Percentiles rank a stretch among this genome's conserved stretches.
Evolutionary conservation across 2,113 vertebrate species (phyloP).

Genomic region (Pangasianodon hypophthalmus): DNA sequence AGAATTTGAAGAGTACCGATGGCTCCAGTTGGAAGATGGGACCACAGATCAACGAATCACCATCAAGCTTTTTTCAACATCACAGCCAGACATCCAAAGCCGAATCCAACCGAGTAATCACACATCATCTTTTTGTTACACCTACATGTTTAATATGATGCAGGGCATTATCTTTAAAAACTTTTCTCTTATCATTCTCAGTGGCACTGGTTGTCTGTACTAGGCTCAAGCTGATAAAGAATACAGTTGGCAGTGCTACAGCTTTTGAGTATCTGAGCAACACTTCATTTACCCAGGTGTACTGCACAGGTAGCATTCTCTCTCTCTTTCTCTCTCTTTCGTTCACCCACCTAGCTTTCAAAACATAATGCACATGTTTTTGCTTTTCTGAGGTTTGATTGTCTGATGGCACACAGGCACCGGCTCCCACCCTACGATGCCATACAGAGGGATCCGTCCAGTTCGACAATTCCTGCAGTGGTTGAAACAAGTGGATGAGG

Average conservation of each 20-base stretch:
- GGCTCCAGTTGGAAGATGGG: constrained; percentile 73
- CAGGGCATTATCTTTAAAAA: not conserved
- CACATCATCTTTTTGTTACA: not conserved
- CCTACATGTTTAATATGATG: not conserved
- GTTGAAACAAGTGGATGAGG: constrained; percentile 67
- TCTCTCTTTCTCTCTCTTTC: not conserved
- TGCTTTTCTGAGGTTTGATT: not conserved
- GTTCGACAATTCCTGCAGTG: constrained; percentile 69
- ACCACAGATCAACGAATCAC: constrained; percentile 64
- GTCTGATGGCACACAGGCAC: constrained; percentile 42
- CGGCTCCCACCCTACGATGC: constrained; percentile 69
- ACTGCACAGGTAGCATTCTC: constrained; percentile 56
- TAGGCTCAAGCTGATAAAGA: constrained; percentile 61
- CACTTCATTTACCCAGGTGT: constrained; percentile 62
- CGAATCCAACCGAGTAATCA: constrained; percentile 68
- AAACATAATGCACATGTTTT: not conserved
- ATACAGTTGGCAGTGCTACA: constrained; percentile 27
- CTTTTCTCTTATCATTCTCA: constrained; percentile 42
- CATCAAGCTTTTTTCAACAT: constrained; percentile 77
- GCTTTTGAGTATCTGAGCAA: constrained; percentile 67
- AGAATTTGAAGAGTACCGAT: constrained; percentile 71
- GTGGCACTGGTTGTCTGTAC: constrained; percentile 71
- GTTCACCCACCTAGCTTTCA: not conserved
- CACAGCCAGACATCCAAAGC: constrained; percentile 71
- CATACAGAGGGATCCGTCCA: constrained; percentile 63